These are phyloP conservation scores for Drosophila buzzatii DNA, from an alignment of 2,888 invertebrate species.

Conservation along the genomic window DNA sequence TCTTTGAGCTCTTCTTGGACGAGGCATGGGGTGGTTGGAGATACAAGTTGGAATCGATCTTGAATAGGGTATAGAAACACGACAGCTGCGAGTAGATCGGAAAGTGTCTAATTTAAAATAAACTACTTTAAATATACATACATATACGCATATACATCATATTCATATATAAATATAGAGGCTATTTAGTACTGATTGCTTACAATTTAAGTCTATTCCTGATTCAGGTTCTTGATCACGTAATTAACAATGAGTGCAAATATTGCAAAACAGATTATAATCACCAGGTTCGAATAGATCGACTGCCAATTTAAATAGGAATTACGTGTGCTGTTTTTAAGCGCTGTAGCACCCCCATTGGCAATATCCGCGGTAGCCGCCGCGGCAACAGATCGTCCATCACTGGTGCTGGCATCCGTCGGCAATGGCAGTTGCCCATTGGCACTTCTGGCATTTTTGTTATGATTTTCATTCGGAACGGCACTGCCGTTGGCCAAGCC, in stretches of 20 bases:
- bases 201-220: constrained; percentile 83
- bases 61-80: constrained; percentile 15
- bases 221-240: constrained; percentile 92
- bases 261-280: constrained; percentile 95
- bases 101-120: constrained; percentile 52
- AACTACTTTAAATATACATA: constrained; percentile 66
- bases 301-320: constrained; percentile 90
- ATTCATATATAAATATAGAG: constrained; percentile 61
- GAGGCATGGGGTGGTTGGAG: background rate
- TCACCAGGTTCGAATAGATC: constrained; percentile 94
- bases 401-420: constrained; percentile 28
- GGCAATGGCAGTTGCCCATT: constrained; percentile 30
- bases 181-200: constrained; percentile 68
- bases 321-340: constrained; percentile 84
- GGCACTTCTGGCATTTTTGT: constrained; percentile 27
- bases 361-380: constrained; percentile 46
- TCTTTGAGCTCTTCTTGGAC: constrained; percentile 28
- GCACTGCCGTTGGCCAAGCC: constrained; percentile 50
- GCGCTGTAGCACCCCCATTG: constrained; percentile 44
- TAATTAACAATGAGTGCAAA: constrained; percentile 97
- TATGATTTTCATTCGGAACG: constrained; percentile 31
- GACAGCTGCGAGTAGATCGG: constrained; percentile 40
- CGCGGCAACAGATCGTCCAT: constrained; percentile 39
- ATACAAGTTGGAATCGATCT: constrained; percentile 5
- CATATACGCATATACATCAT: constrained; percentile 58